Conservation (phyloP, 2,797 vertebrate genomes). For the Lacerta bilineata region DNA sequence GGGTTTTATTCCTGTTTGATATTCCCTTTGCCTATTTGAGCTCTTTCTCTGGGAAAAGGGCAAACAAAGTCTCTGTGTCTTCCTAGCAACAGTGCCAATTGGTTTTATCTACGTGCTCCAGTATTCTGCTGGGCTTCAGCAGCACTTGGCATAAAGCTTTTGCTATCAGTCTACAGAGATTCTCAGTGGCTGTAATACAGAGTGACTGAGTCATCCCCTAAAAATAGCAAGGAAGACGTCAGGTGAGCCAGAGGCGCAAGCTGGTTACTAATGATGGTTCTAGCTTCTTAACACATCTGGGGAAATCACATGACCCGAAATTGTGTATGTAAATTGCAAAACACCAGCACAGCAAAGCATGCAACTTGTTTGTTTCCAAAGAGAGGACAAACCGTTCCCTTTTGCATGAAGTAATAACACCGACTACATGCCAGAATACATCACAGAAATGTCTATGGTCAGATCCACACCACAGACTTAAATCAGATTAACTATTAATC, state of each 20-base stretch:
- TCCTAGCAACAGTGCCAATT: constrained; percentile 4
- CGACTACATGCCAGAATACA: background rate
- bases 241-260: constrained; percentile 60
- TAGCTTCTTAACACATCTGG: constrained; percentile 27
- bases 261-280: constrained; percentile 51
- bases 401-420: background rate
- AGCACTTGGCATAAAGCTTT: constrained; percentile 40
- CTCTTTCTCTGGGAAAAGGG: constrained; percentile 5
- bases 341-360: background rate
- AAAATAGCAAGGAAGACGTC: constrained; percentile 74
- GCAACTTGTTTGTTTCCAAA: background rate
- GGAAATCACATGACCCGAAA: background rate
- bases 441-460: background rate
- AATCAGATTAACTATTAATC: background rate
- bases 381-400: constrained; percentile 3
- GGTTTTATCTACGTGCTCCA: background rate
- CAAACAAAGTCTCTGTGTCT: background rate
- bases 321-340: background rate
- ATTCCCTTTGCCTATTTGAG: background rate
- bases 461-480: background rate
- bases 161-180: constrained; percentile 33
- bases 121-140: constrained; percentile 35
- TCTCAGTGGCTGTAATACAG: constrained; percentile 36
- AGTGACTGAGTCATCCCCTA: constrained; percentile 68
- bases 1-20: constrained; percentile 13